Conservation (phyloP, 2,113 vertebrate genomes). For the Axis porcinus region DNA sequence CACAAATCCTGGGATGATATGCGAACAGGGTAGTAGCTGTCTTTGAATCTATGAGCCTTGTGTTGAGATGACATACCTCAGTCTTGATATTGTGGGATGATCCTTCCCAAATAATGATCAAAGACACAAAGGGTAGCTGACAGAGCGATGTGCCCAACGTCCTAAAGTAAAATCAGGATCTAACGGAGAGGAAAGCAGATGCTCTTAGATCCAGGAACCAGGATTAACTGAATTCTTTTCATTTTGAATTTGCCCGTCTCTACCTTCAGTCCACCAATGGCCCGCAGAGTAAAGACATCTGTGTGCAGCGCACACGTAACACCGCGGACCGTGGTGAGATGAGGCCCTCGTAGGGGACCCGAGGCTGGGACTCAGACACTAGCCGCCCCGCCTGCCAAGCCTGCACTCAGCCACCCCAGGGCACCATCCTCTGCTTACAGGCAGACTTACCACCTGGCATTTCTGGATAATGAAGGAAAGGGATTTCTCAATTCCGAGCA, state of each 20-base stretch:
- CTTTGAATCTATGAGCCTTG: not conserved
- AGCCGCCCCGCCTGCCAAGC: rapidly evolving
- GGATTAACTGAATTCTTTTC: not conserved
- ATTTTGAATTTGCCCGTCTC: not conserved
- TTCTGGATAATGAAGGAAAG: not conserved
- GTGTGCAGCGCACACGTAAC: not conserved
- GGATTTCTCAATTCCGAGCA: not conserved
- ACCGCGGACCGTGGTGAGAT: not conserved
- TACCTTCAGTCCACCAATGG: not conserved
- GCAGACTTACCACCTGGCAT: not conserved
- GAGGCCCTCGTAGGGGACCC: rapidly evolving
- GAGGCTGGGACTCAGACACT: not conserved
- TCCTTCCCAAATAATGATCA: not conserved
- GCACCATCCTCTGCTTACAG: not conserved
- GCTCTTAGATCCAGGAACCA: not conserved
- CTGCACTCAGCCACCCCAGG: no score
- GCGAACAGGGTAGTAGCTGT: not conserved
- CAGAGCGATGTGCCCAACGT: not conserved
- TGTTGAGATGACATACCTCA: not conserved
- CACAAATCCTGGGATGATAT: not conserved
- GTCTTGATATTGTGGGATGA: not conserved
- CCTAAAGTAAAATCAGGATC: not conserved
- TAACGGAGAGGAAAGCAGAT: not conserved
- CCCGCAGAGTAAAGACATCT: not conserved
- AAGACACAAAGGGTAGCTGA: not conserved